phyloP scores from a whole-genome alignment of 2,113 vertebrate species.

The Pipra filicauda region DNA sequence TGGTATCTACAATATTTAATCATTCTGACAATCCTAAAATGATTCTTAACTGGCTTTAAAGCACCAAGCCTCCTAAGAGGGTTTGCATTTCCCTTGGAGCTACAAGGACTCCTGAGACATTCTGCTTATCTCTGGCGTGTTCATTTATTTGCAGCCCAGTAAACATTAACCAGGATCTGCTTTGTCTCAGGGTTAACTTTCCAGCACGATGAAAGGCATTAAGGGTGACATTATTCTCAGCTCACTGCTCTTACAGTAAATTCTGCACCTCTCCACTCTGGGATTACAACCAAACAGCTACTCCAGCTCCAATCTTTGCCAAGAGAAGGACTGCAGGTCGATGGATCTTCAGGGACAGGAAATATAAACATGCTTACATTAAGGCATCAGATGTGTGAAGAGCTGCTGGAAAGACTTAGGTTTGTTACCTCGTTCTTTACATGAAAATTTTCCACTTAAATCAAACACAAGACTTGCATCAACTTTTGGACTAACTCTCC shows the following conservation, averaged over 20 bases:
- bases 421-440: conserved; percentile 13
- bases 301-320: background rate
- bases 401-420: conserved; percentile 5
- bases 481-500: conserved; percentile 29
- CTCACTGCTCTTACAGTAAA: background rate
- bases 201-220: background rate
- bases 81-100: background rate
- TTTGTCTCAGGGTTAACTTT: background rate
- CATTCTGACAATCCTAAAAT: background rate
- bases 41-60: background rate
- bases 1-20: background rate
- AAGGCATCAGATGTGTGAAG: background rate
- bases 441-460: background rate
- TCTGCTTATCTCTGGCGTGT: background rate
- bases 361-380: background rate
- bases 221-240: background rate
- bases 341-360: background rate
- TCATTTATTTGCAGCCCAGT: background rate
- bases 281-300: background rate
- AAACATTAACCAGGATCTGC: background rate
- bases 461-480: background rate
- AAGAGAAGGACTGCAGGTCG: background rate
- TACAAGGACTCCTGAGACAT: background rate
- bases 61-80: background rate
- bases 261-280: background rate